These are phyloP conservation scores for Catocala nupta DNA, from an alignment of 2,888 invertebrate genomes.

Conservation along the genomic window DNA sequence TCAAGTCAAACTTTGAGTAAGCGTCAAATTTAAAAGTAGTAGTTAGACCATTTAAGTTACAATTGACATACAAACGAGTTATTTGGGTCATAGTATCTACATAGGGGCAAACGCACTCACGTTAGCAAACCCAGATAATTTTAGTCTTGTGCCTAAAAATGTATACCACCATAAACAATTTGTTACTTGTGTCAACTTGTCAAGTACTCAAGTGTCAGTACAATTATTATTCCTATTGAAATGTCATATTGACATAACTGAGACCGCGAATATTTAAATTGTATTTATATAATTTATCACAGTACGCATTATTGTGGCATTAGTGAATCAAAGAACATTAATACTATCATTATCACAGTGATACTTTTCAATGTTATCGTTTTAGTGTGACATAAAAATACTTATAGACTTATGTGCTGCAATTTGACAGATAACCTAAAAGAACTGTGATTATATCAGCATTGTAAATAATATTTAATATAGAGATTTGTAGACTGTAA, in stretches of 20 bases:
- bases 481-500: slow-evolving; percentile 16
- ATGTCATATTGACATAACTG: slow-evolving; percentile 29
- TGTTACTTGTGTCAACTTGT: no score
- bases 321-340: slow-evolving; percentile 4
- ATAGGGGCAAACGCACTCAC: no score
- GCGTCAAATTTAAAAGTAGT: no score
- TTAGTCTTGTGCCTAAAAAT: no score
- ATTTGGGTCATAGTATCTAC: no score
- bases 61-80: no score
- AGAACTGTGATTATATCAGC: slow-evolving; percentile 51
- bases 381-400: slow-evolving; percentile 14
- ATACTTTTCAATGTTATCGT: slow-evolving; percentile 3
- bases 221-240: not conserved
- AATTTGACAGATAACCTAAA: slow-evolving; percentile 60
- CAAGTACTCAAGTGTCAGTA: not conserved
- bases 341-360: slow-evolving; percentile 3
- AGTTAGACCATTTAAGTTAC: no score
- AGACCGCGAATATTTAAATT: slow-evolving; percentile 52
- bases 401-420: slow-evolving; percentile 22
- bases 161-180: not conserved
- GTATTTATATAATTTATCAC: not conserved
- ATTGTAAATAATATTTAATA: slow-evolving; percentile 54
- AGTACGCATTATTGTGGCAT: slow-evolving; percentile 5
- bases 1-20: no score
- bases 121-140: no score